Conservation (phyloP, 2,113 vertebrate genomes). For the Hypanus sabinus region DNA sequence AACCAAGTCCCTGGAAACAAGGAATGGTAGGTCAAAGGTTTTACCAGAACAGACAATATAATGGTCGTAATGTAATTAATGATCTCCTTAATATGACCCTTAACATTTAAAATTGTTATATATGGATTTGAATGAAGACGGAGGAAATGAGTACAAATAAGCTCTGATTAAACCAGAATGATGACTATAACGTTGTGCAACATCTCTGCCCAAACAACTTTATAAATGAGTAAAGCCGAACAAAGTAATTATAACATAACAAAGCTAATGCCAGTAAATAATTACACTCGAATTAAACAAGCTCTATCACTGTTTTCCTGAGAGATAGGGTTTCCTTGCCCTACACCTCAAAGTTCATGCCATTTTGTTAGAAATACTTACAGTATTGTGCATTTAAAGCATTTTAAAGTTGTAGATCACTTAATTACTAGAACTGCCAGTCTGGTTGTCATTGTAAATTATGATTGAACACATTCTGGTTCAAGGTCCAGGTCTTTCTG, state of each 20-base stretch:
- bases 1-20: background rate
- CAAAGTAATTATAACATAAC: background rate
- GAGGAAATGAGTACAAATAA: conserved; percentile 47
- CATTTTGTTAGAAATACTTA: background rate
- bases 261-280: conserved; percentile 19
- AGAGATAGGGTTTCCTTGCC: conserved; percentile 32
- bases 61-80: conserved; percentile 31
- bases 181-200: conserved; percentile 41
- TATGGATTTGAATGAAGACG: conserved; percentile 38
- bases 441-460: conserved; percentile 26
- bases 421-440: background rate
- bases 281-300: conserved; percentile 21
- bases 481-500: background rate
- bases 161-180: conserved; percentile 39
- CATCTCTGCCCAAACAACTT: conserved; percentile 45
- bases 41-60: background rate
- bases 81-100: conserved; percentile 29
- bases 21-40: conserved; percentile 9
- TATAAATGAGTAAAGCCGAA: background rate
- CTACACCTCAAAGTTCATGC: conserved; percentile 24
- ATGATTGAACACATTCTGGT: conserved; percentile 4
- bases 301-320: conserved; percentile 9
- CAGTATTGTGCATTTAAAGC: background rate
- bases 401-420: conserved; percentile 19
- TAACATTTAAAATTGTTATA: background rate